Evolutionary conservation across 2,113 vertebrate species (phyloP).

Genomic region (Peromyscus polionotus): DNA sequence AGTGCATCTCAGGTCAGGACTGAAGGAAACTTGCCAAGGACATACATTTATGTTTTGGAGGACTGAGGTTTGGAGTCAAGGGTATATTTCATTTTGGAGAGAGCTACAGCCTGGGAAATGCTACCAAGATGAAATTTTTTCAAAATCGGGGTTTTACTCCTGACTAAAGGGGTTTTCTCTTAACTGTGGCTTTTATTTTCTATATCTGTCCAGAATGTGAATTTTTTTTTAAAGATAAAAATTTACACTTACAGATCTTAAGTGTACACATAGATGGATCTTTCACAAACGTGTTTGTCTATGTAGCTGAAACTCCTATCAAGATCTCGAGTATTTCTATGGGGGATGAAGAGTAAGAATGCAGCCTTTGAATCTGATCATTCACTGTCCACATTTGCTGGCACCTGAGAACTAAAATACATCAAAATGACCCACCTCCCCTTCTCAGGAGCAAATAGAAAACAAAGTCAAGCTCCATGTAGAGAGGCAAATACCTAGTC

Average conservation of each 20-base stretch:
- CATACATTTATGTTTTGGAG: rapidly evolving
- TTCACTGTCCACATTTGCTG: not conserved
- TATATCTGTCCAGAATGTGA: slow-evolving; percentile 9
- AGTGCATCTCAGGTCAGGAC: not conserved
- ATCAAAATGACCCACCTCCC: not conserved
- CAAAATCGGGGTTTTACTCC: not conserved
- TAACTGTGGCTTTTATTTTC: not conserved
- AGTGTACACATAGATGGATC: not conserved
- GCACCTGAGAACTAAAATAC: slow-evolving; percentile 1
- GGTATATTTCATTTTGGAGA: not conserved
- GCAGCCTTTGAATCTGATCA: not conserved
- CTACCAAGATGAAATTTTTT: not conserved
- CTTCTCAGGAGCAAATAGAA: not conserved
- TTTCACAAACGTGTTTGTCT: slow-evolving; percentile 40
- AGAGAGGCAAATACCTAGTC: not conserved
- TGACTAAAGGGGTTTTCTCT: not conserved
- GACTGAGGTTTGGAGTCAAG: not conserved
- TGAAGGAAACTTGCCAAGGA: not conserved
- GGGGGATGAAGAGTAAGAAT: not conserved
- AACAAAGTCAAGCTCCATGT: not conserved
- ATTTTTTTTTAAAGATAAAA: slow-evolving; percentile 8
- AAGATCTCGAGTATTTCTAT: not conserved
- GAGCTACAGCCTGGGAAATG: not conserved
- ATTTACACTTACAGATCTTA: slow-evolving; percentile 2
- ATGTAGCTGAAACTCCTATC: not conserved